Base-by-base conservation (phyloP, 2,888 invertebrate genomes). In the Yponomeuta plumbellus region DNA sequence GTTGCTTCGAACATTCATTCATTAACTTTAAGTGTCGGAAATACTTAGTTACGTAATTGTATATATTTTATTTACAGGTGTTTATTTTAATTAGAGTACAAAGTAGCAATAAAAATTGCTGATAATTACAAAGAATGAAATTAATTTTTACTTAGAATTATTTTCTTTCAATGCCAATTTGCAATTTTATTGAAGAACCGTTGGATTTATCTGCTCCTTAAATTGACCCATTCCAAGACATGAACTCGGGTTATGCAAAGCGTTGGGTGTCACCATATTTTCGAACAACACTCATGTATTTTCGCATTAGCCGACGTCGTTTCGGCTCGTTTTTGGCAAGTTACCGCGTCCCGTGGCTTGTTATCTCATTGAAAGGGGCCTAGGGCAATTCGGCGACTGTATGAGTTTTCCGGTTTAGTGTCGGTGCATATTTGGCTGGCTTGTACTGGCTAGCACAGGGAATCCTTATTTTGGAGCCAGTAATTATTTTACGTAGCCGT, bases 201-300 rank as follows among this genome's bases (percentile, higher is more conserved):
- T 44, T 44, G 13, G 13, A 44, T 44, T 44, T 11, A 10, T 17
- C 11, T 13, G 17, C 17, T 39, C 3, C 1, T 13, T 11, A 52
- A 52, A 52, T 17, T 4, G 17, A 13, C 8, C 17, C 17, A 13
- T 52, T 52, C 17, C 4, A 1, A 58, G 58, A 56, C 44, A 52
- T 52, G 44, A 13, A 52, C 17, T 52, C 17, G 44, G 44, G 17
- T 52, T 52, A 52, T 52, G 44, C 44, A 52, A 52, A 52, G 44
- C 64, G 70, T 11, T 64, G 69, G 72, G 69, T 71, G 64, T 40
- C 66, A 66, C 67, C 65, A 68, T 66, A 70, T 69, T 69, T 68
- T 67, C 66, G 69, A 65, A 65, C 70, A 69, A 69, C 70, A 69
- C 70, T 66, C 56, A 68, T 70, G 70, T 70, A 69, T 71, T 70